These are phyloP conservation scores for Sturmia bella DNA, from an alignment of 2,888 invertebrate genomes.

Conservation along the genomic window DNA sequence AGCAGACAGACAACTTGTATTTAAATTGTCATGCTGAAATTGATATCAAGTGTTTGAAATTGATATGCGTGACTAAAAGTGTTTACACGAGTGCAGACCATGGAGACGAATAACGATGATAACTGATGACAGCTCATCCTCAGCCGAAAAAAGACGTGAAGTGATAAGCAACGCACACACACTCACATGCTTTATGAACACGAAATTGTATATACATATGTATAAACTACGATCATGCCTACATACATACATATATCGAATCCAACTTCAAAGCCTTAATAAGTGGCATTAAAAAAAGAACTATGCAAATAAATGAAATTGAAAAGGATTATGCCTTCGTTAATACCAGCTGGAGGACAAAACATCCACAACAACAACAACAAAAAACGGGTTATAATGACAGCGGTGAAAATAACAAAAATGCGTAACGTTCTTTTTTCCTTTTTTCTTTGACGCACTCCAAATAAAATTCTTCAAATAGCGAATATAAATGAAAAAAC, in stretches of 20 bases:
- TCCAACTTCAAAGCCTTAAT: constrained; percentile 25
- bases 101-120: constrained; percentile 23
- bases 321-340: constrained; percentile 7
- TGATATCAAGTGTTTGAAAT: constrained; percentile 70
- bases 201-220: too few relatives aligned
- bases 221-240: too few relatives aligned
- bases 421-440: constrained; percentile 38
- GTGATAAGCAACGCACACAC: constrained; percentile 4
- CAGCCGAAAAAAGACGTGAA: constrained; percentile 23
- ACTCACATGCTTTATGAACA: too few relatives aligned
- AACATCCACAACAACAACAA: too few relatives aligned
- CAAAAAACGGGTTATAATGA: constrained; percentile 52
- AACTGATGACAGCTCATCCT: constrained; percentile 52
- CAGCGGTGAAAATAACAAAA: constrained; percentile 20
- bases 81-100: constrained; percentile 70
- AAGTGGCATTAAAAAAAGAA: constrained; percentile 10
- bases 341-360: constrained; percentile 47
- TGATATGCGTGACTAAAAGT: constrained; percentile 80
- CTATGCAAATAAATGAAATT: background rate
- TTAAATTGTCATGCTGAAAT: constrained; percentile 59
- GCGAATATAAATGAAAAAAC: constrained; percentile 37
- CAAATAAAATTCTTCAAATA: constrained; percentile 4
- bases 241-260: constrained; percentile 17
- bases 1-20: constrained; percentile 15
- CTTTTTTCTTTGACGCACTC: background rate